Base-by-base conservation (phyloP, 2,113 vertebrate genomes). In the Steatornis caripensis region DNA sequence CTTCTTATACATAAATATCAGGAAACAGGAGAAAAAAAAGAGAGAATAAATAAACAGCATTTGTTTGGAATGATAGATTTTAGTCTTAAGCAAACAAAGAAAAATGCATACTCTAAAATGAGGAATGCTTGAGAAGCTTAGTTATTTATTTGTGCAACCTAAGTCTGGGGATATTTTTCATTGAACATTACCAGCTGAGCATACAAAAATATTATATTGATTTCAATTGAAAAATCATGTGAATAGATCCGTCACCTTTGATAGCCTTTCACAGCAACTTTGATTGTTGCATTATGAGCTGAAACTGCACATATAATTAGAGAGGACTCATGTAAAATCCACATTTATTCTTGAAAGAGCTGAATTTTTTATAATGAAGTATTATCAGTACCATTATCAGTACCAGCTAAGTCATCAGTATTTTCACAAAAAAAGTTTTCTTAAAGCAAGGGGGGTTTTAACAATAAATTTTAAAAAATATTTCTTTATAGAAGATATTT, bases 171-270 rank as follows among this genome's bases (percentile, higher is more conserved):
- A 83, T 55, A 74, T 94, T 90, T 74, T 62, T 84, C 92, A 53
- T 7, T 32, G 30, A 95, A 88, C 36, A 30, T 57, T 61, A 84
- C 79, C 41, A 95, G 36, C 36, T 90, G 46, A 83, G 89, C 48
- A 49, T 21, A 74, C 21, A 48, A 46, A 82, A 18, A 89, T 74
- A 68, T 91, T 34, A 57, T 90, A 88, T 75, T 54, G 76, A 97
- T 93, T 96, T 97, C 75, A 91, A 85, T 94, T 96, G 90, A 51
- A 92, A 95, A 69, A 90, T 92, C 83, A 65, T 80, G 83, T 92
- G 64, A 86, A 68, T 83, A 79, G 36, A 93, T 62, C 36, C 2
- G 3, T 69, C 89, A 90, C 45, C 43, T 83, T 83, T 77, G 79
- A 91, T 69, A 64, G 85, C 30, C 39, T 92, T 90, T 68, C 68